These are phyloP conservation scores for Anastrepha ludens DNA, from an alignment of 1,140 invertebrate genomes.

Conservation along the genomic window DNA sequence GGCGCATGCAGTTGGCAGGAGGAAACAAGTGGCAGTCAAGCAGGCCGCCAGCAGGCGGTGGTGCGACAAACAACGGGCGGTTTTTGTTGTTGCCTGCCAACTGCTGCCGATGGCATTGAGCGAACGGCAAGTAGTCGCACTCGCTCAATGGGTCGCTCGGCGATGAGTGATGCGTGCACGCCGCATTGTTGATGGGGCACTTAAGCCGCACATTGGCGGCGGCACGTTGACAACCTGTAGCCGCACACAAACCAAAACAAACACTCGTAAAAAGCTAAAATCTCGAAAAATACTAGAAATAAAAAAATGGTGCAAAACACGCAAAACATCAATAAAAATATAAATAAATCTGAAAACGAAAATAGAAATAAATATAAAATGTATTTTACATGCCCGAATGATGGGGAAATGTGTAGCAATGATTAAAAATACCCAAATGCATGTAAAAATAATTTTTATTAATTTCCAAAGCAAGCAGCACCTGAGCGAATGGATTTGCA, in stretches of 20 bases:
- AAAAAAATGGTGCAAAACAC: neutral
- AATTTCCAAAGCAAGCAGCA: neutral
- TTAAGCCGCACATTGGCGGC: conserved; percentile 46
- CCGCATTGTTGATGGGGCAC: conserved; percentile 51
- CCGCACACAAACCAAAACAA: conserved; percentile 34
- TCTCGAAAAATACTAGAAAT: neutral
- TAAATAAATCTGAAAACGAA: conserved; percentile 4
- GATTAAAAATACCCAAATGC: neutral
- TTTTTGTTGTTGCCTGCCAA: conserved; percentile 11
- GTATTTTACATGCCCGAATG: no score
- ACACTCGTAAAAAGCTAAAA: neutral
- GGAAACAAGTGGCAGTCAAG: conserved; percentile 41
- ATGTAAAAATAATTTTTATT: conserved; percentile 23
- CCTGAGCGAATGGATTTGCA: no score
- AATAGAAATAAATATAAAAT: neutral
- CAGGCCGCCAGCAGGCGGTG: conserved; percentile 14
- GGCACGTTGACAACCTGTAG: conserved; percentile 40
- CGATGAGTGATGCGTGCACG: conserved; percentile 48
- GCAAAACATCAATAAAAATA: neutral
- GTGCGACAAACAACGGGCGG: neutral
- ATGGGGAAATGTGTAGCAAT: neutral
- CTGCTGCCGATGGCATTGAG: neutral
- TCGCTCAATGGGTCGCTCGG: neutral
- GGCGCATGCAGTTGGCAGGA: neutral
- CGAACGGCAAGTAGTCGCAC: conserved; percentile 10